These are phyloP conservation scores for Caenorhabditis sp. DNA, from an alignment of 2,888 invertebrate species.

Conservation along the genomic window DNA sequence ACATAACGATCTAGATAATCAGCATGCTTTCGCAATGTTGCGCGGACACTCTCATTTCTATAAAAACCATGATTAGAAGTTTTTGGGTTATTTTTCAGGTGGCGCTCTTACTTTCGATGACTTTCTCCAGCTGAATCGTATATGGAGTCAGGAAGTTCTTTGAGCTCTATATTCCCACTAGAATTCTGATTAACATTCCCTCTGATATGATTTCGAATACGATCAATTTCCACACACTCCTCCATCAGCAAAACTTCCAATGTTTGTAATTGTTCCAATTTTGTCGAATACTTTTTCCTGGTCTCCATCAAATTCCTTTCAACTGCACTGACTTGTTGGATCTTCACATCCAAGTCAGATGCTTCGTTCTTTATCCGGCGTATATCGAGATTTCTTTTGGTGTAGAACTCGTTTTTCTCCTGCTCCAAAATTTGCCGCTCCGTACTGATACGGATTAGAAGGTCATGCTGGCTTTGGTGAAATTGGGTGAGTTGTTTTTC, in stretches of 20 bases:
- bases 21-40: slow-evolving; percentile 47
- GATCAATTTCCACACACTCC: slow-evolving; percentile 52
- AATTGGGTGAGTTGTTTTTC: slow-evolving; percentile 35
- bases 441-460: slow-evolving; percentile 61
- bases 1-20: slow-evolving; percentile 51
- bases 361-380: slow-evolving; percentile 60
- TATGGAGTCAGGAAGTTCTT: neutral
- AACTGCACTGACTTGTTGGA: slow-evolving; percentile 51
- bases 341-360: slow-evolving; percentile 51
- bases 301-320: slow-evolving; percentile 41
- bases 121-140: slow-evolving; percentile 4
- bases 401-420: slow-evolving; percentile 43
- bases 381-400: slow-evolving; percentile 42
- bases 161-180: neutral
- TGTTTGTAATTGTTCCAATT: slow-evolving; percentile 38
- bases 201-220: slow-evolving; percentile 32
- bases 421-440: slow-evolving; percentile 58
- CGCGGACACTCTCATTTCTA: slow-evolving; percentile 49
- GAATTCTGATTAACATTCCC: too few species aligned
- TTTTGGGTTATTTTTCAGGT: too few species aligned
- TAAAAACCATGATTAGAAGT: slow-evolving; percentile 2
- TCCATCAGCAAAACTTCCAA: slow-evolving; percentile 49
- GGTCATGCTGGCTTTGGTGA: slow-evolving; percentile 61
- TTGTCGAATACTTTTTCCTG: neutral
- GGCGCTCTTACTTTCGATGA: slow-evolving; percentile 5